A percentile compares a stretch with the other conserved stretches of the same genome.
Evolutionary conservation across 1,140 invertebrate species (phyloP).

Genomic region (Araneus ventricosus): DNA sequence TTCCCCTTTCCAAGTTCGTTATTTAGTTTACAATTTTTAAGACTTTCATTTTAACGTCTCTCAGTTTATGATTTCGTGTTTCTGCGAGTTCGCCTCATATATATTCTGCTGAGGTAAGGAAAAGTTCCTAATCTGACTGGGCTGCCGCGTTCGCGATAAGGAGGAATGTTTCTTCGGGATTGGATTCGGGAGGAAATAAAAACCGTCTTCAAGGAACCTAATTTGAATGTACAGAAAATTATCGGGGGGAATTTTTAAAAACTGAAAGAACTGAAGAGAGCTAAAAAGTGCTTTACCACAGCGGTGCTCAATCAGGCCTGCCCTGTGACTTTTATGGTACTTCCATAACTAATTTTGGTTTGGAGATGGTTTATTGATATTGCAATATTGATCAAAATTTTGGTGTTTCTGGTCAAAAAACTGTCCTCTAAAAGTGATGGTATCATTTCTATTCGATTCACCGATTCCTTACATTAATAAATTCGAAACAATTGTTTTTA

Average conservation of each 20-base stretch:
- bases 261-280: not conserved
- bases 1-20: not conserved
- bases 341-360: not conserved
- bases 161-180: not conserved
- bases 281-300: not conserved
- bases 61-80: conserved; percentile 40
- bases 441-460: too few relatives aligned
- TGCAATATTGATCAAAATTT: not conserved
- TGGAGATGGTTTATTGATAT: not conserved
- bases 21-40: conserved; percentile 41
- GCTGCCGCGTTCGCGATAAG: not conserved
- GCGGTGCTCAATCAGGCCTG: not conserved
- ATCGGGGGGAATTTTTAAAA: not conserved
- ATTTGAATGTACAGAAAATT: not conserved
- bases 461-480: too few relatives aligned
- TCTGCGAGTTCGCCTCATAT: not conserved
- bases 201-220: not conserved
- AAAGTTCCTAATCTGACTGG: conserved; percentile 21
- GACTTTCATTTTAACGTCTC: conserved; percentile 37
- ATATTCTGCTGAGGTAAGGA: conserved; percentile 4
- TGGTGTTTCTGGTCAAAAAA: too few relatives aligned
- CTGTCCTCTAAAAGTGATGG: too few relatives aligned
- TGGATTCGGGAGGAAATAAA: not conserved
- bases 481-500: too few relatives aligned
- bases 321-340: not conserved